phyloP scores from a whole-genome alignment of 2,113 vertebrate species.

The Microtus pennsylvanicus region DNA sequence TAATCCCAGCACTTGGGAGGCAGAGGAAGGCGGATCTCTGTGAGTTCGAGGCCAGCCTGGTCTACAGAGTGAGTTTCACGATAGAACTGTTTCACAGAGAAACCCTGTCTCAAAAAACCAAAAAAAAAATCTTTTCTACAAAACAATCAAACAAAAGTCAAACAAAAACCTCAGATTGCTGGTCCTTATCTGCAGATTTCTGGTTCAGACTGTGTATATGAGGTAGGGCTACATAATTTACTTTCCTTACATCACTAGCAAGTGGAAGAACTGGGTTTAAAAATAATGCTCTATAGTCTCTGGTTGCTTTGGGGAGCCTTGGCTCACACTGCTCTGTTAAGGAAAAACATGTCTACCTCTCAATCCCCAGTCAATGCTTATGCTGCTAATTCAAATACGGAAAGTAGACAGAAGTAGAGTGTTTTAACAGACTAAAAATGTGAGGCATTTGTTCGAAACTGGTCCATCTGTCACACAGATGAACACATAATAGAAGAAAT shows the following conservation, averaged over 20 bases:
- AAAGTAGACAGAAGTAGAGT: not conserved
- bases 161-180: not conserved
- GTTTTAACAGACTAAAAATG: slow-evolving; percentile 4
- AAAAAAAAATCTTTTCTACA: not conserved
- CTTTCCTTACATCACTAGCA: not conserved
- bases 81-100: too few species aligned
- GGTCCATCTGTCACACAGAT: not conserved
- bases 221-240: not conserved
- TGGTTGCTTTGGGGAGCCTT: not conserved
- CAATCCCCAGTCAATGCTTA: not conserved
- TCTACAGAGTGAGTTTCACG: too few species aligned
- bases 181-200: not conserved
- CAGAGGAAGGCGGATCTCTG: too few species aligned
- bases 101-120: too few species aligned
- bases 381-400: not conserved
- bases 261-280: not conserved
- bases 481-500: slow-evolving; percentile 33
- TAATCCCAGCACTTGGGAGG: too few species aligned
- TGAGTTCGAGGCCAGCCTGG: too few species aligned
- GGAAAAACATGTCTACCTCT: not conserved
- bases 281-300: not conserved
- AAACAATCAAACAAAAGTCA: not conserved
- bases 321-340: not conserved
- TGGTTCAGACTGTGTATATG: not conserved
- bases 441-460: slow-evolving; percentile 10